Evolutionary conservation across 1,140 invertebrate species (phyloP), one percentile per base, ranked within the genome.

Genomic region (Cecropterus lyciades): DNA sequence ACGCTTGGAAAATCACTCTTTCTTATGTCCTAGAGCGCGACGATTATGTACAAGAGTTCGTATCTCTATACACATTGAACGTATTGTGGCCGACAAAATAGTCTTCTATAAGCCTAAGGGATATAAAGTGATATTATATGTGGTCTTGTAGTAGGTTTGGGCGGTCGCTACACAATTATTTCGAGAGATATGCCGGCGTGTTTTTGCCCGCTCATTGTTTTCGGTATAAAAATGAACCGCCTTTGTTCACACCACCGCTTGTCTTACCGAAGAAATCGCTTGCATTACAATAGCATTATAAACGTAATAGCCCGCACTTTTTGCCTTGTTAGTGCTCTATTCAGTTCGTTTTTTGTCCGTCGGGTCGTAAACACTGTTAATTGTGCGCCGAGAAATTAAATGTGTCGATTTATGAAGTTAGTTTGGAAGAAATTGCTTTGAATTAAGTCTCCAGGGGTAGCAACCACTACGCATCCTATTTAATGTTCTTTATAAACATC

Each of bases 241-340:
- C 79, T 84, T 87, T 85, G 82, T 89, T 87, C 79, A 77, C 69
- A 42, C 73, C 45, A 37, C 20, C 43, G 56, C 27, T 78, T 71
- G 70, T 82, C 69, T 75, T 64, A 40, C 27, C 60, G 48, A 62
- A 65, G 73, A 72, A 45, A 72, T 80, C 80, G 79, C 79, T 80
- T 71, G 62, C 69, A 70, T 76, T 73, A 75, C 78, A 74, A 75
- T 76, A 73, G 67, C 69, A 66, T 77, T 78, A 84, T 79, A 78
- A 75, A 79, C 67, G 55, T 77, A 73, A 77, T 77, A 66, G 70
- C 52, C 64, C 53, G 70, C 67, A 37, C 53, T 79, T 80, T 79
- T 75, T 83, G 71, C 70, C 78, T 83, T 76, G 76, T 80, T 83
- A 79, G 67, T 51, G 73, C 46, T 75, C 76, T 83, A 80, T 83